These are phyloP conservation scores for Sakesphorus luctuosus DNA, from an alignment of 2,113 vertebrate species.

Conservation along the genomic window DNA sequence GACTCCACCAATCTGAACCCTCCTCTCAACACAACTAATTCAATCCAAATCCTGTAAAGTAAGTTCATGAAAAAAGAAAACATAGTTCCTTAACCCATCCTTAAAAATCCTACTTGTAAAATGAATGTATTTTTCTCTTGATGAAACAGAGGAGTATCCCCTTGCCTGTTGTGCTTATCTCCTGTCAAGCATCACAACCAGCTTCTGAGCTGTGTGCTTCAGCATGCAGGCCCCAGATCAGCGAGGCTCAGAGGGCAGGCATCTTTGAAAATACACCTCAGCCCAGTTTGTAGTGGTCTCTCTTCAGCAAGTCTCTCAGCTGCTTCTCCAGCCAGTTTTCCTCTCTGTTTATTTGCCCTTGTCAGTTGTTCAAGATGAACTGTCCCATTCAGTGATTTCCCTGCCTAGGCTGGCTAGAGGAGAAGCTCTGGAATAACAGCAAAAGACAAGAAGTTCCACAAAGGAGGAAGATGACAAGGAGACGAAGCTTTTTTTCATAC, in stretches of 20 bases:
- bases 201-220: not conserved
- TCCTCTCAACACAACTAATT: not conserved
- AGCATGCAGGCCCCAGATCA: not conserved
- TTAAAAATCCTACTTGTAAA: not conserved
- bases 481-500: not conserved
- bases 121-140: not conserved
- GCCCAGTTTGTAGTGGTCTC: not conserved
- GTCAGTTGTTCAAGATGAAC: not conserved
- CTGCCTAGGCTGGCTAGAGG: not conserved
- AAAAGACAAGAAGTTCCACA: constrained; percentile 1
- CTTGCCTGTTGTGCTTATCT: not conserved
- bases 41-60: not conserved
- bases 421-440: not conserved
- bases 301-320: not conserved
- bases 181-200: not conserved
- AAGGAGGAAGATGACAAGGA: not conserved
- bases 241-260: not conserved
- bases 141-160: not conserved
- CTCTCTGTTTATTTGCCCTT: not conserved
- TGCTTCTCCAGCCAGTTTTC: not conserved
- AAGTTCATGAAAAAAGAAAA: not conserved
- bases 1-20: not conserved
- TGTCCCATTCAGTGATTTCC: not conserved
- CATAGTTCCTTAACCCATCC: not conserved
- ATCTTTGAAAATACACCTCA: not conserved